Percentiles rank a stretch among this genome's conserved stretches.
Conservation (phyloP, 2,113 vertebrate species). For the Chlamydotis undulata region DNA sequence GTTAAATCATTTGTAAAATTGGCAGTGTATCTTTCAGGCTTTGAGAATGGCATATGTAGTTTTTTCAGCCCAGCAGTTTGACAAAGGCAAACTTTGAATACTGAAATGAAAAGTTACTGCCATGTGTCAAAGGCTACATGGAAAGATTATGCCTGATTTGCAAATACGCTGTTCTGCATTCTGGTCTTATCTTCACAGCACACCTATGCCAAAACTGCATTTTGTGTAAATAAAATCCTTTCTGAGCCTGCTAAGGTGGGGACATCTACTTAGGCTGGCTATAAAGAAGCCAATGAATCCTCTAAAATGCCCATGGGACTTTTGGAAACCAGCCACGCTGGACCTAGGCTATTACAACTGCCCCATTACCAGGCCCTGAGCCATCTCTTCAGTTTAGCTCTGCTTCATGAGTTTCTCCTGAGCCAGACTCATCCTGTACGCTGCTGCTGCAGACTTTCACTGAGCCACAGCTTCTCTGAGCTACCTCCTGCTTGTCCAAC, state of each 20-base stretch:
- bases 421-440: neutral
- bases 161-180: neutral
- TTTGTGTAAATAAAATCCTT: neutral
- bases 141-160: neutral
- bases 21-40: neutral
- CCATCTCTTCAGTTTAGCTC: neutral
- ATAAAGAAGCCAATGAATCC: neutral
- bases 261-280: neutral
- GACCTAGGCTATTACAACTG: neutral
- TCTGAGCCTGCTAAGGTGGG: neutral
- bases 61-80: neutral
- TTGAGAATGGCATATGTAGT: neutral
- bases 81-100: neutral
- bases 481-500: neutral
- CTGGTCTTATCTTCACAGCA: neutral
- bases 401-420: neutral
- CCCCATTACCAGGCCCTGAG: neutral
- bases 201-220: neutral
- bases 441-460: neutral
- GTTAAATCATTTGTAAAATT: slow-evolving; percentile 6
- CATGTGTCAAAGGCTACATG: neutral
- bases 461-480: neutral
- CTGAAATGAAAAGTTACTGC: neutral
- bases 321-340: neutral
- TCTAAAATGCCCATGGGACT: neutral